Base-by-base conservation (phyloP, 2,888 invertebrate genomes). In the Scaptomyza reducta region DNA sequence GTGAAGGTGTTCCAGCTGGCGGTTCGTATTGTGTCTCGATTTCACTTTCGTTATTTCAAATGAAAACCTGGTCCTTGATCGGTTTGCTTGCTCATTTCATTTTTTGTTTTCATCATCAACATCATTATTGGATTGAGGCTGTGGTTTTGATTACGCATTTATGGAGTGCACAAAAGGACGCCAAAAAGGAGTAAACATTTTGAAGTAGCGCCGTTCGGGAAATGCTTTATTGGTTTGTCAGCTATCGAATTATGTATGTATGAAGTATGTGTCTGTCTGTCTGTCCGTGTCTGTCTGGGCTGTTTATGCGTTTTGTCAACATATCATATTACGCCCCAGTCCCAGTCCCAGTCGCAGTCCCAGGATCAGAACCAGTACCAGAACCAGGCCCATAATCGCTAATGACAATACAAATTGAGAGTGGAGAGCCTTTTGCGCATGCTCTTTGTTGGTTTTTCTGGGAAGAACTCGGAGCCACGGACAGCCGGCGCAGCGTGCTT, bases 1-100 rank as follows among this genome's bases (percentile, higher is more conserved):
- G 84, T 69, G 77, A 88, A 88, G 82, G 88, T 88, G 87, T 83
- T 88, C 88, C 82, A 83, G 82, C 82, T 83, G 82, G 84, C 79
- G 80, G 51, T 58, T 67, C 45, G 73, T 53, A 50, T 57, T 59
- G 49, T 61, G 79, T 87, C 82, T 85, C 89, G 87, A 88, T 85
- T 85, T 85, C 89, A 88, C 89, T 88, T 85, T 85, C 84, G 89
- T 71, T 84, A 68, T 82, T 86, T 83, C 88, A 67, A 64, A 67
- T 80, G 87, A 88, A 88, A 86, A 82, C 68, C 55, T 61, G 72
- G 65, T 59, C 59, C 64, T 67, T 58, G 63, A 71, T 58, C 57
- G 57, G 5, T 38, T 38, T 50, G 42, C 14, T 57, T 42, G 41
- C 40, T 53, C 46, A 56, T 58, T 65, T 47, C 45, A 55, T 49